These are phyloP conservation scores for Eumacrocentrus americanus DNA, from an alignment of 2,888 invertebrate genomes.

Conservation along the genomic window DNA sequence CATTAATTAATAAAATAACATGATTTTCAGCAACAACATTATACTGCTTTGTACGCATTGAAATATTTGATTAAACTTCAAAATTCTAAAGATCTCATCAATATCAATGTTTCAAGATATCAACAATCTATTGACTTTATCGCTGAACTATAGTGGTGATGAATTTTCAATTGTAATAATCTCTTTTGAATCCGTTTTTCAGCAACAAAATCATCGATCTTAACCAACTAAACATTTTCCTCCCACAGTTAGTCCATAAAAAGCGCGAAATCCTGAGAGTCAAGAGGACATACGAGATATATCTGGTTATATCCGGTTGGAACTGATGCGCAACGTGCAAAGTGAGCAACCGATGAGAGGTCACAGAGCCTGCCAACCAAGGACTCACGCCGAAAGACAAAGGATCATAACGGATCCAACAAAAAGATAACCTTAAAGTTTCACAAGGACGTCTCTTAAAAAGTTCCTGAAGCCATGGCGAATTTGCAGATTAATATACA, in stretches of 20 bases:
- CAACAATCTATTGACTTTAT: not conserved
- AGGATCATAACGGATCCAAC: slow-evolving; percentile 30
- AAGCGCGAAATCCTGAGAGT: slow-evolving; percentile 22
- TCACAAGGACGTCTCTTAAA: no score
- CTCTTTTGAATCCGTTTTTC: not conserved
- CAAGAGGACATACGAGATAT: slow-evolving; percentile 34
- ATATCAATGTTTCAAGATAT: no score
- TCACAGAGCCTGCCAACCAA: slow-evolving; percentile 20
- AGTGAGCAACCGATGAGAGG: slow-evolving; percentile 27
- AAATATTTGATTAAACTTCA: no score
- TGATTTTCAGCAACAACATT: not conserved
- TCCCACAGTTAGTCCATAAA: slow-evolving; percentile 23
- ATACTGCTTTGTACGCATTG: no score
- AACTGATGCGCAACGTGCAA: slow-evolving; percentile 35
- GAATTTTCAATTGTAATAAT: not conserved
- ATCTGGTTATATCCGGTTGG: slow-evolving; percentile 48
- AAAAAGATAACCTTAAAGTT: not conserved
- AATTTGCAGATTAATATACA: no score
- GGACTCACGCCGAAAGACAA: slow-evolving; percentile 30
- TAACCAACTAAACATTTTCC: no score
- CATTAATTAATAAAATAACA: not conserved
- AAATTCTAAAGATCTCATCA: no score
- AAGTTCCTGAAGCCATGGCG: no score
- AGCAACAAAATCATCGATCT: not conserved
- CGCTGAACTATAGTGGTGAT: not conserved